These are phyloP conservation scores for Pholis gunnellus DNA, from an alignment of 2,113 vertebrate genomes.

Conservation along the genomic window DNA sequence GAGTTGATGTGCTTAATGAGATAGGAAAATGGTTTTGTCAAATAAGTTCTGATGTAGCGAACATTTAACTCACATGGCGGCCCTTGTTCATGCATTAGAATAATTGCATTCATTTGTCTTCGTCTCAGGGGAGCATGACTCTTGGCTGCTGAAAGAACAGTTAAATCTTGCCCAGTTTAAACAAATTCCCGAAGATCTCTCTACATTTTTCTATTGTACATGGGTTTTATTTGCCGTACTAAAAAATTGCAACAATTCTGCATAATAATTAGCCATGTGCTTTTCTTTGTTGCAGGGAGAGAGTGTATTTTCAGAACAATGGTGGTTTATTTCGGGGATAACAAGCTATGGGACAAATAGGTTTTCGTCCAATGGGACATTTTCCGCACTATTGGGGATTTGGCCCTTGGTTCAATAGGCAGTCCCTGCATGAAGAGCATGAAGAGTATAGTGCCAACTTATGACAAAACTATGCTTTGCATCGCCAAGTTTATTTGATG, in stretches of 20 bases:
- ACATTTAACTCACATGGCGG: neutral
- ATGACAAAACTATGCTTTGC: neutral
- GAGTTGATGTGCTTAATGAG: too few relatives aligned
- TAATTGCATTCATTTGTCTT: neutral
- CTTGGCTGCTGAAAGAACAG: neutral
- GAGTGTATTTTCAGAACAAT: too few relatives aligned
- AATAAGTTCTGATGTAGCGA: neutral
- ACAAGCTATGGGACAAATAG: neutral
- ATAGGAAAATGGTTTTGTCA: neutral
- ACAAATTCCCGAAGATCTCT: neutral
- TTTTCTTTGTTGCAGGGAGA: too few relatives aligned
- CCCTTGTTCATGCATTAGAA: neutral
- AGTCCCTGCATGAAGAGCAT: neutral
- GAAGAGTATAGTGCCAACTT: neutral
- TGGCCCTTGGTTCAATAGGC: neutral
- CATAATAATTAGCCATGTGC: neutral
- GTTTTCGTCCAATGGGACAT: too few relatives aligned
- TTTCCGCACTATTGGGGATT: neutral
- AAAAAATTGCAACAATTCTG: neutral
- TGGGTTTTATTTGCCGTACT: neutral
- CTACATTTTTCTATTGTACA: neutral
- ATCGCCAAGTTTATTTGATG: too few relatives aligned
- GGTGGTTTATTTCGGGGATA: neutral
- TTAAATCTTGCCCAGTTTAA: neutral
- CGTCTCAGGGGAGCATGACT: neutral